phyloP scores from a whole-genome alignment of 1,140 invertebrate genomes.

The Cydia amplana region DNA sequence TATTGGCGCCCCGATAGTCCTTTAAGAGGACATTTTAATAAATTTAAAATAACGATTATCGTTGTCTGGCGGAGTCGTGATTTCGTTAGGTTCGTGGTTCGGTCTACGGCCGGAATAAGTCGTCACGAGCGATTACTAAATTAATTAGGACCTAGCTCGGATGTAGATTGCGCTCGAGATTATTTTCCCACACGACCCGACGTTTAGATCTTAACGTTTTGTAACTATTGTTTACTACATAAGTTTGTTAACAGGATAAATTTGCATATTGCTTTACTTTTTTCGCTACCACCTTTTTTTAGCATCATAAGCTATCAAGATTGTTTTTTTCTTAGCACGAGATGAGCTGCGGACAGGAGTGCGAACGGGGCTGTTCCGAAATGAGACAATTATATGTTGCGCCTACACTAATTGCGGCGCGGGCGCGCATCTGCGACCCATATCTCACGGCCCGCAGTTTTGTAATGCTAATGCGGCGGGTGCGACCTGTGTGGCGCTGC shows the following conservation, averaged over 20 bases:
- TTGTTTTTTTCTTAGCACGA: conserved; percentile 14
- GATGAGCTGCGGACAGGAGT: conserved; percentile 18
- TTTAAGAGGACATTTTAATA: conserved; percentile 78
- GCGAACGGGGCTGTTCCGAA: conserved; percentile 41
- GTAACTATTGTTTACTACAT: conserved; percentile 56
- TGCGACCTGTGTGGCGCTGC: conserved; percentile 29
- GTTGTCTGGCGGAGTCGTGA: conserved; percentile 75
- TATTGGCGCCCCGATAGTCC: conserved; percentile 72
- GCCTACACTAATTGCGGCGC: conserved; percentile 54
- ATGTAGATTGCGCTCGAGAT: conserved; percentile 74
- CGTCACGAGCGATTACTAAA: conserved; percentile 79
- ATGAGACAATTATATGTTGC: conserved; percentile 64
- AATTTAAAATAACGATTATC: conserved; percentile 80
- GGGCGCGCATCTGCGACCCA: conserved; percentile 56
- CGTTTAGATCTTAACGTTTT: conserved; percentile 65
- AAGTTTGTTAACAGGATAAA: conserved; percentile 6
- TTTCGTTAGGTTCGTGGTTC: conserved; percentile 75
- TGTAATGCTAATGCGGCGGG: conserved; percentile 53
- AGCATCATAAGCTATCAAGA: conserved; percentile 2
- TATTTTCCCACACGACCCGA: conserved; percentile 77
- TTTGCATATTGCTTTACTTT: conserved; percentile 7
- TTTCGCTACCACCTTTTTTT: no score
- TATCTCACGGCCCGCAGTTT: conserved; percentile 61
- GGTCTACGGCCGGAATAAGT: conserved; percentile 72
- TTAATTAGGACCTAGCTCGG: conserved; percentile 76